phyloP scores from a whole-genome alignment of 2,888 invertebrate genomes.

The Physocephala rufipes region DNA sequence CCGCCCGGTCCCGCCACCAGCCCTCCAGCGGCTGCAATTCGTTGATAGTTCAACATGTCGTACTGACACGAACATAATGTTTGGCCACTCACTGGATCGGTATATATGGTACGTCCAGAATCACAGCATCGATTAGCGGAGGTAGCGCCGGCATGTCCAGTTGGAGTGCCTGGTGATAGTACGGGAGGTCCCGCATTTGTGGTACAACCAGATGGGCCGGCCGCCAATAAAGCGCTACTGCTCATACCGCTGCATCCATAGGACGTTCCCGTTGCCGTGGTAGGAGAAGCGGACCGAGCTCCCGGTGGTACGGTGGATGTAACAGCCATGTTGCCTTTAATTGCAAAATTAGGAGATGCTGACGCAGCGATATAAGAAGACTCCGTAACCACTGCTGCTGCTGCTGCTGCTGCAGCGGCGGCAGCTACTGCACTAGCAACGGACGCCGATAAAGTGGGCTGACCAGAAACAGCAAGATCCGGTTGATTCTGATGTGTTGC shows the following conservation, averaged over 20 bases:
- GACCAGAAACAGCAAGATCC: conserved; percentile 64
- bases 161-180: conserved; percentile 66
- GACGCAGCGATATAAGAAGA: conserved; percentile 42
- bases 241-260: conserved; percentile 63
- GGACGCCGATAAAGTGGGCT: conserved; percentile 48
- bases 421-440: conserved; percentile 50
- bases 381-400: conserved; percentile 54
- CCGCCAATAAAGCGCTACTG: conserved; percentile 41
- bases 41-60: conserved; percentile 82
- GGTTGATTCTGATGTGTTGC: conserved; percentile 66
- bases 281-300: conserved; percentile 68
- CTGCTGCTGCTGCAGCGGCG: conserved; percentile 53
- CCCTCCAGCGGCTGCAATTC: conserved; percentile 71
- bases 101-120: conserved; percentile 89
- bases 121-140: conserved; percentile 78
- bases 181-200: conserved; percentile 43
- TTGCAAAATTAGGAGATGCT: conserved; percentile 39
- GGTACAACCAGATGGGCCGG: conserved; percentile 46
- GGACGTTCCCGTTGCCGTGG: conserved; percentile 67
- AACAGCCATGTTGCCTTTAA: conserved; percentile 64
- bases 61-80: conserved; percentile 91
- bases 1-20: conserved; percentile 70
- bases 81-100: conserved; percentile 88
- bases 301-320: conserved; percentile 68
- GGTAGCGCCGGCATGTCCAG: conserved; percentile 45